A percentile compares a stretch with the other conserved stretches of the same genome.
Evolutionary conservation across 1,140 invertebrate genomes (phyloP).

Genomic region (Heterodera carotae): DNA sequence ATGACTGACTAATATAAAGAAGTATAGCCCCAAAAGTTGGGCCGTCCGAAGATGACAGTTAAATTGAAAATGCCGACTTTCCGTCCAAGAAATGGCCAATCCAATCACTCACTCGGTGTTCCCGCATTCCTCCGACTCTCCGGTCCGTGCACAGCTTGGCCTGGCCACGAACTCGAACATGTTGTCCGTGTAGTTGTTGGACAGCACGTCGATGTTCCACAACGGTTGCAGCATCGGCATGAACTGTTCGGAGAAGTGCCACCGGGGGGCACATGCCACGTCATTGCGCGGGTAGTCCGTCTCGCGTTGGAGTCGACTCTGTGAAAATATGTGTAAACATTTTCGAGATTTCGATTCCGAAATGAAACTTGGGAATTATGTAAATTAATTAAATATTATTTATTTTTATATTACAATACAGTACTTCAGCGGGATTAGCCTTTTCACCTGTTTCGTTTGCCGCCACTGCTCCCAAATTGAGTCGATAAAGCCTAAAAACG

Average conservation of each 20-base stretch:
- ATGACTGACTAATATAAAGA: too few relatives aligned
- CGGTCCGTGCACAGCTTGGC: constrained; percentile 39
- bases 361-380: too few relatives aligned
- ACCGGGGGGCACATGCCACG: constrained; percentile 44
- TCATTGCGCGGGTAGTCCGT: constrained; percentile 52
- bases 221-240: constrained; percentile 52
- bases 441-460: constrained; percentile 50
- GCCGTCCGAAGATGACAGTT: too few relatives aligned
- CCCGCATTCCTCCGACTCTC: constrained; percentile 45
- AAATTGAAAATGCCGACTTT: too few relatives aligned
- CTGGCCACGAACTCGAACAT: constrained; percentile 61
- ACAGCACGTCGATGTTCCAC: constrained; percentile 58
- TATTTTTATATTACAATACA: too few relatives aligned
- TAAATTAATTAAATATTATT: too few relatives aligned
- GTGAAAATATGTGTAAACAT: constrained; percentile 33
- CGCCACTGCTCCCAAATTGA: constrained; percentile 65
- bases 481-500: constrained; percentile 63
- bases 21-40: too few relatives aligned
- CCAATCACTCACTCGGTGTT: constrained; percentile 39
- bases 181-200: constrained; percentile 63
- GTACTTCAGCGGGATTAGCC: too few relatives aligned
- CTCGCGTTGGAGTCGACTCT: constrained; percentile 53
- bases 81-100: too few relatives aligned
- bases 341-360: background rate
- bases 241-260: constrained; percentile 41